These are phyloP conservation scores for Dolichoris vasculosae DNA, from an alignment of 1,140 invertebrate species.

Conservation along the genomic window DNA sequence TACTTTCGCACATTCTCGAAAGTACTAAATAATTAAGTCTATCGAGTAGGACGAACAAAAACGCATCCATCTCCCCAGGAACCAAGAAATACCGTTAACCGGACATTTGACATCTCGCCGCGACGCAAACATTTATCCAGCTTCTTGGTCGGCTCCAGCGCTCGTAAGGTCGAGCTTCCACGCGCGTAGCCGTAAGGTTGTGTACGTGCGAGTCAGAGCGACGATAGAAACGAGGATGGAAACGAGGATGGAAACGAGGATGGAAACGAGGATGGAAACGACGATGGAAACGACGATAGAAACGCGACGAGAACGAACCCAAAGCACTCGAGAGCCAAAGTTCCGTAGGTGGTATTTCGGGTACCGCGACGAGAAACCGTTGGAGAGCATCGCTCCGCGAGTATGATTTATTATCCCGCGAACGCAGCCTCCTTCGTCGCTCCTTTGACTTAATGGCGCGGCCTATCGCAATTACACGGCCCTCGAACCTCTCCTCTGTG, in stretches of 20 bases:
- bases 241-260: too few species aligned
- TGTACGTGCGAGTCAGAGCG: too few species aligned
- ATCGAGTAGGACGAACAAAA: neutral
- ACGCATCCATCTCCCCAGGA: neutral
- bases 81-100: neutral
- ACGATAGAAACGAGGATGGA: too few species aligned
- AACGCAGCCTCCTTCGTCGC: conserved; percentile 20
- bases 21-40: neutral
- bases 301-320: too few species aligned
- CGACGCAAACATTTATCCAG: too few species aligned
- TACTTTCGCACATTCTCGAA: neutral
- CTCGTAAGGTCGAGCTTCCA: neutral
- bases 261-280: too few species aligned
- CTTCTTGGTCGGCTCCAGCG: too few species aligned
- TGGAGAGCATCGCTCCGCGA: neutral
- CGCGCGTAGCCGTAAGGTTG: neutral
- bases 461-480: conserved; percentile 8
- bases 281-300: too few species aligned
- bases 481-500: neutral
- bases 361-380: conserved; percentile 1
- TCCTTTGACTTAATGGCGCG: neutral
- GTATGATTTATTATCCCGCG: conserved; percentile 34
- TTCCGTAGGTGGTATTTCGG: conserved; percentile 37
- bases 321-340: too few species aligned
- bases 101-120: neutral